Evolutionary conservation across 2,888 invertebrate species (phyloP).

Genomic region (Rosalia funebris): DNA sequence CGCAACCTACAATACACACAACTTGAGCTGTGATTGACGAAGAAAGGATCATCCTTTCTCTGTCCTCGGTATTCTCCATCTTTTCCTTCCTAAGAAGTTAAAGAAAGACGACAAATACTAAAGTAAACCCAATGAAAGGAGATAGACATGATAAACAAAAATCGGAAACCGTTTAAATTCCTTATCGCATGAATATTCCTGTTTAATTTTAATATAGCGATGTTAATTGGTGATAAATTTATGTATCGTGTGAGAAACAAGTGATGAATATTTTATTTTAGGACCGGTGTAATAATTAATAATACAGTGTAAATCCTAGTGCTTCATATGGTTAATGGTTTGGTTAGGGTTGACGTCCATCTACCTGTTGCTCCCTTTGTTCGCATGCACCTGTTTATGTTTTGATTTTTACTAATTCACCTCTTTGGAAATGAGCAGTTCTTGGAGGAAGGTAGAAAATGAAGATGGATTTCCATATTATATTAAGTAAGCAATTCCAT

Average conservation of each 20-base stretch:
- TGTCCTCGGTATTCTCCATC: neutral
- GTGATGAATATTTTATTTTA: too few species aligned
- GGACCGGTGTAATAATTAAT: too few species aligned
- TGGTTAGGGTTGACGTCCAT: neutral
- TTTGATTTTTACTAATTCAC: slow-evolving; percentile 18
- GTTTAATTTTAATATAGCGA: slow-evolving; percentile 4
- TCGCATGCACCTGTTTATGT: slow-evolving; percentile 5
- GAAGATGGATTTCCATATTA: slow-evolving; percentile 72
- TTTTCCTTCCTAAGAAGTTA: neutral
- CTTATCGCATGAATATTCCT: slow-evolving; percentile 4
- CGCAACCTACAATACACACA: neutral
- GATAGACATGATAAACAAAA: slow-evolving; percentile 9
- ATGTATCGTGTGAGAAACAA: neutral
- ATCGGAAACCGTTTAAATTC: slow-evolving; percentile 22
- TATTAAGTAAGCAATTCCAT: slow-evolving; percentile 66
- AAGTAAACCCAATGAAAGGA: neutral
- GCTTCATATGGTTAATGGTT: too few species aligned
- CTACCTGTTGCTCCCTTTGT: slow-evolving; percentile 12
- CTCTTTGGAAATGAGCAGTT: slow-evolving; percentile 32
- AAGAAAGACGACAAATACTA: neutral
- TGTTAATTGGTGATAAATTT: neutral
- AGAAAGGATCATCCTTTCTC: neutral
- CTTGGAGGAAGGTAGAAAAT: slow-evolving; percentile 70
- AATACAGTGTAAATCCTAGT: neutral
- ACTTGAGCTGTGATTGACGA: neutral